Evolutionary conservation across 2,888 invertebrate genomes (phyloP), one percentile per base, ranked within the genome.

Genomic region (Clunio marinus): DNA sequence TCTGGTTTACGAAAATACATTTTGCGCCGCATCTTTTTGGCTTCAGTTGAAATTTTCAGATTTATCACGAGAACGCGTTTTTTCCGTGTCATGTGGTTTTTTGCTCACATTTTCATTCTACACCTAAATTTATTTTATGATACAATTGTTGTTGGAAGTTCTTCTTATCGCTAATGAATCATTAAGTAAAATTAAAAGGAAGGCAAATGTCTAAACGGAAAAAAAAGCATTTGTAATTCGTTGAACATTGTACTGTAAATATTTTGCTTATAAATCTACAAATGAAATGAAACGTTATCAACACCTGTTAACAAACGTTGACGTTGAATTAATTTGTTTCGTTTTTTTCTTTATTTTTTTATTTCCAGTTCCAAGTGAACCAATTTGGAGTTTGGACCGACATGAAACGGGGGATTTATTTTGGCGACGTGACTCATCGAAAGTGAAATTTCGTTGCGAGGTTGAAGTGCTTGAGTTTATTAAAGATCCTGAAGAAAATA

Each of bases 391-490:
- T 71, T 72, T 80, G 71, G 80, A 80, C 71, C 73, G 80, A 7
- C 51, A 46, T 17, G 65, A 51, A 13, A 51, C 78, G 0, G 80
- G 80, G 0, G 76, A 76, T 69, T 75, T 80, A 70, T 80, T 80
- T 20, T 80, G 80, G 80, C 75, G 78, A 32, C 77, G 79, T 57
- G 79, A 80, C 35, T 74, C 76, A 69, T 76, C 78, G 1, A 78
- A 77, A 70, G 79, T 80, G 13, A 78, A 78, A 41, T 80, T 80
- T 71, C 77, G 80, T 20, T 78, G 78, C 69, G 80, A 80, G 66
- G 80, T 80, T 35, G 80, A 80, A 71, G 79, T 80, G 10, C 69
- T 79, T 45, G 80, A 80, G 73, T 80, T 77, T 68, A 78, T 77
- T 69, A 78, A 77, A 69, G 76, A 77, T 72, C 77, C 78, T 1